phyloP scores from a whole-genome alignment of 2,113 vertebrate genomes.

The Crypturellus undulatus region DNA sequence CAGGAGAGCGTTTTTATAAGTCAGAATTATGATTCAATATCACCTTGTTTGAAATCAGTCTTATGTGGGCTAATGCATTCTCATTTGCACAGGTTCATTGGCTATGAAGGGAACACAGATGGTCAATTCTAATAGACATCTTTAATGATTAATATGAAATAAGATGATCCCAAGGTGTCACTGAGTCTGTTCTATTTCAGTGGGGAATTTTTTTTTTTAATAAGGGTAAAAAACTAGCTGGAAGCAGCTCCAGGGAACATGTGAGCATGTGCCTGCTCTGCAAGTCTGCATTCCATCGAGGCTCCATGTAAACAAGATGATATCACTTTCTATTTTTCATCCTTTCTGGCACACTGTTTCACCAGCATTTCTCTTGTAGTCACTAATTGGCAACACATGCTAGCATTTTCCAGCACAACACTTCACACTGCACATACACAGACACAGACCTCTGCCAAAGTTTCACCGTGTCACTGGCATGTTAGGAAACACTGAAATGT shows the following conservation, averaged over 20 bases:
- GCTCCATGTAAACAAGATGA: slow-evolving; percentile 68
- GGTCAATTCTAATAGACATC: neutral
- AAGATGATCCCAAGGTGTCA: neutral
- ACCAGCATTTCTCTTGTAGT: slow-evolving; percentile 32
- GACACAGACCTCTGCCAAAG: neutral
- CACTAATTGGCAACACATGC: slow-evolving; percentile 64
- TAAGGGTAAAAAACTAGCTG: neutral
- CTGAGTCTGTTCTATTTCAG: neutral
- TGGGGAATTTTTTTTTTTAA: neutral
- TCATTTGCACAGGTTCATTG: neutral
- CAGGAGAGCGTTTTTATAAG: neutral
- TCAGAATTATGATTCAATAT: neutral
- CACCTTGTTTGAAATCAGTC: neutral
- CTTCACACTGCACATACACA: neutral
- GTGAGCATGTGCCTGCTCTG: neutral
- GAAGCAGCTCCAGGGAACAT: neutral
- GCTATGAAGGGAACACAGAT: neutral
- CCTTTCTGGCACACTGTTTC: slow-evolving; percentile 43
- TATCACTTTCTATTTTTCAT: slow-evolving; percentile 58
- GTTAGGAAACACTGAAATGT: neutral
- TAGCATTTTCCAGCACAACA: slow-evolving; percentile 51
- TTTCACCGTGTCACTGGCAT: neutral
- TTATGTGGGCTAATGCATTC: neutral
- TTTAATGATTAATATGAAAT: neutral
- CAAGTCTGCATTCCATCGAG: neutral